Evolutionary conservation across 2,113 vertebrate species (phyloP).

Genomic region (Pachycephala philippinensis): DNA sequence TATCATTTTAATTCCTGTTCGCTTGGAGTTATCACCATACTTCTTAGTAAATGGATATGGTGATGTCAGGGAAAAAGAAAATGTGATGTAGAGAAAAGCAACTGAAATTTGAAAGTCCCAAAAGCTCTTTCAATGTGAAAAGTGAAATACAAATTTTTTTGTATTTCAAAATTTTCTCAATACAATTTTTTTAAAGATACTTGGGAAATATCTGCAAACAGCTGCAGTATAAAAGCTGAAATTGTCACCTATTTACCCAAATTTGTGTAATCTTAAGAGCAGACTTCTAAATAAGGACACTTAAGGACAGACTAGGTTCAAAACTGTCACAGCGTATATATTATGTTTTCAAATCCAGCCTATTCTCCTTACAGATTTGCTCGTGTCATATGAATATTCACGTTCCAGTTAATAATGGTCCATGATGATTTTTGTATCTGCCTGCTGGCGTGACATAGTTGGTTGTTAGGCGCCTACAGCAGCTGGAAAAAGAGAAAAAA

Average conservation of each 20-base stretch:
- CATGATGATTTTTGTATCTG: not conserved
- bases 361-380: not conserved
- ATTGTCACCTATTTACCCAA: not conserved
- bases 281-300: not conserved
- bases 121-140: not conserved
- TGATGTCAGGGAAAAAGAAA: not conserved
- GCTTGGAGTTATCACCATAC: not conserved
- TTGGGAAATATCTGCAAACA: not conserved
- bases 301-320: not conserved
- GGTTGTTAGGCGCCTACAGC: not conserved
- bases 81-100: not conserved
- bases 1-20: not conserved
- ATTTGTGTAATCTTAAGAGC: not conserved
- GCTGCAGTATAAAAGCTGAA: not conserved
- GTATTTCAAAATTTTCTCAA: not conserved
- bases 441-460: not conserved
- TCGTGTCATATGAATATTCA: not conserved
- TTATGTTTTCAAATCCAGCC: not conserved
- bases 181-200: not conserved
- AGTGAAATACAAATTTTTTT: not conserved
- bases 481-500: not conserved
- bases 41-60: not conserved
- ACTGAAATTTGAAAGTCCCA: not conserved
- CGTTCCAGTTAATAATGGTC: not conserved
- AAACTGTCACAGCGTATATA: not conserved